phyloP scores from a whole-genome alignment of 1,140 invertebrate genomes.

The Cecropterus lyciades region DNA sequence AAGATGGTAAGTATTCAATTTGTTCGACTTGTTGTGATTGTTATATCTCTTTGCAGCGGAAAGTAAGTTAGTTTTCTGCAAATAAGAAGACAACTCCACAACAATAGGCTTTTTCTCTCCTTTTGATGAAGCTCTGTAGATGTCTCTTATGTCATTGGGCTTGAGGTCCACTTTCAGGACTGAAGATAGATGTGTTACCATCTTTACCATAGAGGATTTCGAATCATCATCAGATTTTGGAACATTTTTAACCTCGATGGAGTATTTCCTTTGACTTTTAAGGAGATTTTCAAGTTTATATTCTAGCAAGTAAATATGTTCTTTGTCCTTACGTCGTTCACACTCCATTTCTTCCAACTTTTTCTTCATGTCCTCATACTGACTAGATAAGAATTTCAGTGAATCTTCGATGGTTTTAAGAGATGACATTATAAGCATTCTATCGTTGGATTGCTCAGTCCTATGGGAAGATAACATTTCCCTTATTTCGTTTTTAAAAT shows the following conservation, averaged over 20 bases:
- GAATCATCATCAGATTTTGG: conserved; percentile 30
- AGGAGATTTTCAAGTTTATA: conserved; percentile 31
- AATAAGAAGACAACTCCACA: conserved; percentile 28
- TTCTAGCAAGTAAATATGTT: conserved; percentile 26
- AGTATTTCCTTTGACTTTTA: conserved; percentile 26
- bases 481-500: conserved; percentile 33
- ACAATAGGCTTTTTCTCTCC: conserved; percentile 34
- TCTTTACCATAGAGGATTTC: conserved; percentile 29
- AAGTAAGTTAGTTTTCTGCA: conserved; percentile 31
- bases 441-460: conserved; percentile 25
- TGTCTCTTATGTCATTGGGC: conserved; percentile 29
- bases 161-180: conserved; percentile 24
- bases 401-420: conserved; percentile 36
- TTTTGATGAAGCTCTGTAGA: conserved; percentile 35
- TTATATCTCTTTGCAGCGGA: conserved; percentile 33
- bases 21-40: conserved; percentile 26
- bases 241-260: conserved; percentile 36
- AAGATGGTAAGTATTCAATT: conserved; percentile 21
- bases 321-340: conserved; percentile 31
- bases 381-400: conserved; percentile 27
- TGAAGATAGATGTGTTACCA: conserved; percentile 30
- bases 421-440: conserved; percentile 21
- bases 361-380: conserved; percentile 36
- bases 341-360: conserved; percentile 11
- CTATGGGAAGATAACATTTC: conserved; percentile 19